Evolutionary conservation across 2,113 vertebrate genomes (phyloP), one percentile per base, ranked within the genome.

Genomic region (Sinocyclocheilus grahami): DNA sequence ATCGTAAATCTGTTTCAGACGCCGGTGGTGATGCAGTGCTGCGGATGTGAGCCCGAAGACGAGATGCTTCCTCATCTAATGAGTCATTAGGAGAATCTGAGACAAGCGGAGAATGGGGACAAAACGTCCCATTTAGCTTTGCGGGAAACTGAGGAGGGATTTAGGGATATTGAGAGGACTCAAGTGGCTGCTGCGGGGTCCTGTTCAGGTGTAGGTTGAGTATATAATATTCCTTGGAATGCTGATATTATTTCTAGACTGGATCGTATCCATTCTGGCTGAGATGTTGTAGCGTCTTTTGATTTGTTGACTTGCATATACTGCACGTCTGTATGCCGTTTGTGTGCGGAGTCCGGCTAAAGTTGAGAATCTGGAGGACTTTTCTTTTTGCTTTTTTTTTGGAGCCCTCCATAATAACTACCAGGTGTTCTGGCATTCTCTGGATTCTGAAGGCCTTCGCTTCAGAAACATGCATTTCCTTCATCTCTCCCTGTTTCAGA

Each of bases 61-160:
- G n/a, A 33, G 83, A 84, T 88, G 85, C 51, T 86, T 85, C 78
- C 85, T 60, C 62, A 82, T 86, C 84, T 77, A 86, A 79, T 69
- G 82, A 89, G 78, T 82, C 82, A 86, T 82, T 81, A 85, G 39
- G 33, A 74, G 85, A 89, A 87, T 82, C 78, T 10, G 74, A 82
- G 78, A 63, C 71, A 46, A 58, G 85, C 1, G n/a, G 60, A 48
- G 62, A 75, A 71, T 30, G 8, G 78, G 72, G 78, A 86, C 77
- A 86, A 84, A 87, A 87, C 46, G 24, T 89, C 69, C 85, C 82
- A 89, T 89, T 89, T 83, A 89, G 69, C 69, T 79, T 53, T 55
- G 76, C 2, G 24, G 77, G 77, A 85, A 84, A 82, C 65, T 24
- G 83, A 87, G 83, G 60, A 63, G 67, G 88, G 88, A 85, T 85